phyloP scores from a whole-genome alignment of 2,888 invertebrate species.

The Zele albiditarsus region DNA sequence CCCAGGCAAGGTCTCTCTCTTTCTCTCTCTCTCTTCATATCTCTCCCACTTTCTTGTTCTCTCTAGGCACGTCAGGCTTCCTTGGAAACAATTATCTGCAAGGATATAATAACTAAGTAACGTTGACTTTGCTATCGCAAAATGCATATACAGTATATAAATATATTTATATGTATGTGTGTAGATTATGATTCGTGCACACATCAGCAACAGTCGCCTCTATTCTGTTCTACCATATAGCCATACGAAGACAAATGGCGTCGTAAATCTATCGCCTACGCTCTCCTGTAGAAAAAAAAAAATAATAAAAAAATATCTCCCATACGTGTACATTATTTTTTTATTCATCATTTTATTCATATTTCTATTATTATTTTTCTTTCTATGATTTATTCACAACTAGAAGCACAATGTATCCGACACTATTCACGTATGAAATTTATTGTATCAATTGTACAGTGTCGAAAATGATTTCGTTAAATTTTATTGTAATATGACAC shows the following conservation, averaged over 20 bases:
- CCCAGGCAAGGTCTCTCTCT: slow-evolving; percentile 65
- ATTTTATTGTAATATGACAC: no score
- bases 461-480: no score
- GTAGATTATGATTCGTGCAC: slow-evolving; percentile 31
- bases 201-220: background rate
- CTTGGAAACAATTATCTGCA: slow-evolving; percentile 68
- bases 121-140: slow-evolving; percentile 38
- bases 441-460: no score
- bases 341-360: no score
- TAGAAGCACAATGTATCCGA: no score
- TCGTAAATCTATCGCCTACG: slow-evolving; percentile 68
- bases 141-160: slow-evolving; percentile 14
- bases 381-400: no score
- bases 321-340: slow-evolving; percentile 22
- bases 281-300: slow-evolving; percentile 5
- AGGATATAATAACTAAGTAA: slow-evolving; percentile 64
- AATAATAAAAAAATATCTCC: slow-evolving; percentile 38
- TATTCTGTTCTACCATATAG: slow-evolving; percentile 19
- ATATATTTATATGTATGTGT: slow-evolving; percentile 41
- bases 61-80: slow-evolving; percentile 60
- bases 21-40: slow-evolving; percentile 1
- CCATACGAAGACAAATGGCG: slow-evolving; percentile 63
- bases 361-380: no score
- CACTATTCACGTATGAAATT: no score
- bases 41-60: slow-evolving; percentile 1